Evolutionary conservation across 2,888 invertebrate genomes (phyloP).

Genomic region (Strigamia crassipes): DNA sequence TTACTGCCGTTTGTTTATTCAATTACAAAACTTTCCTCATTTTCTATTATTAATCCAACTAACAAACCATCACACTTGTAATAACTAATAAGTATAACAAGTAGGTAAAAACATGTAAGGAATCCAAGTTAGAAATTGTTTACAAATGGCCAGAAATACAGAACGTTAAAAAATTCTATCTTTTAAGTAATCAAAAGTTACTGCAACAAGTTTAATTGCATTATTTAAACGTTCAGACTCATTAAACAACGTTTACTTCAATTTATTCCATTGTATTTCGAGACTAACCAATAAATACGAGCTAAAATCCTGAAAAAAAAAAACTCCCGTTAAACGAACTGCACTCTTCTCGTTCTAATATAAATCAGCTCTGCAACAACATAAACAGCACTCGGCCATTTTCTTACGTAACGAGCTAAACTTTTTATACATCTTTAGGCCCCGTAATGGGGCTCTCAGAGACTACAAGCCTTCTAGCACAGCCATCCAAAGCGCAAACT

Average conservation of each 20-base stretch:
- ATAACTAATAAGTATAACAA: not conserved
- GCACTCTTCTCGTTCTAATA: not conserved
- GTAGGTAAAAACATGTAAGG: not conserved
- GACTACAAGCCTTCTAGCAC: constrained; percentile 2
- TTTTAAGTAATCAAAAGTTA: too few relatives aligned
- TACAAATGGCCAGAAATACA: too few relatives aligned
- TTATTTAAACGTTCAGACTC: too few relatives aligned
- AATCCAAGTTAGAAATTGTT: too few relatives aligned
- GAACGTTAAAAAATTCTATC: too few relatives aligned
- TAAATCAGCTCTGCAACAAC: not conserved
- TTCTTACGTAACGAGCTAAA: constrained; percentile 2
- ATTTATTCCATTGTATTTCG: too few relatives aligned
- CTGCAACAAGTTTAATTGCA: too few relatives aligned
- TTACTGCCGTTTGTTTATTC: constrained; percentile 11
- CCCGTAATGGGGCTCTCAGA: not conserved
- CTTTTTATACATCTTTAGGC: not conserved
- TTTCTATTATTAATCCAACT: not conserved
- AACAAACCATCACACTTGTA: not conserved
- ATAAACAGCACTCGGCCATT: not conserved
- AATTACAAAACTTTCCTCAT: constrained; percentile 18
- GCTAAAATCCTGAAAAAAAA: too few relatives aligned
- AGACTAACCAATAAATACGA: too few relatives aligned
- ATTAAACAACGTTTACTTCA: too few relatives aligned
- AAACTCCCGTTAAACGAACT: not conserved
- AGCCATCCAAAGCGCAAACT: constrained; percentile 7